A percentile compares a stretch with the other conserved stretches of the same genome.
These are phyloP conservation scores for Catharus minimus DNA, from an alignment of 2,113 vertebrate genomes.

Conservation along the genomic window DNA sequence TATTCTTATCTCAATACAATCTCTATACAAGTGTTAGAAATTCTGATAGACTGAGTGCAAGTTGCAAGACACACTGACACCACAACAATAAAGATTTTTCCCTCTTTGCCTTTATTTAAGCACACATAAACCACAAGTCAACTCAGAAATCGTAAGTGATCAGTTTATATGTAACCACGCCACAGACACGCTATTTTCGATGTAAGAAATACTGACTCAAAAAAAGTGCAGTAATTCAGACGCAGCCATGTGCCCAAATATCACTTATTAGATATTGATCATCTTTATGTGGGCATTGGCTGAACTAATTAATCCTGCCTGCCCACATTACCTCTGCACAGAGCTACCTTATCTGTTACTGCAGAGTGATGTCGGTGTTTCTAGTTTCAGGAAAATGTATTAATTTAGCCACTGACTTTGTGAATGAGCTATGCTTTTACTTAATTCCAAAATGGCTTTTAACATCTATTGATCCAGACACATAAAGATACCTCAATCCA, in stretches of 20 bases:
- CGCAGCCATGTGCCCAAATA: background rate
- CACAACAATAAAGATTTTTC: background rate
- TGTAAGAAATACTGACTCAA: background rate
- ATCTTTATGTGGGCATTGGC: rapidly evolving
- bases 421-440: background rate
- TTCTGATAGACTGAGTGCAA: background rate
- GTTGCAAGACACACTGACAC: background rate
- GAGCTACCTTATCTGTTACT: background rate
- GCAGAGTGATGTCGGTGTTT: background rate
- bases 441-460: slow-evolving; percentile 13
- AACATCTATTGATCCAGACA: background rate
- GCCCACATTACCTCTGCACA: background rate
- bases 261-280: background rate
- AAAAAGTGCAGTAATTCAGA: background rate
- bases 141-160: background rate
- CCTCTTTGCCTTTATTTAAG: background rate
- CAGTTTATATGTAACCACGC: background rate
- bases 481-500: background rate
- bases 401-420: background rate
- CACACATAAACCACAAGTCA: background rate
- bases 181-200: background rate
- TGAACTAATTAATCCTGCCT: background rate
- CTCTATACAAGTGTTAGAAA: background rate
- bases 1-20: background rate
- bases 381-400: background rate